A percentile compares a stretch with the other conserved stretches of the same genome.
Evolutionary conservation across 2,888 invertebrate species (phyloP).

Genomic region (Alcis repandata): DNA sequence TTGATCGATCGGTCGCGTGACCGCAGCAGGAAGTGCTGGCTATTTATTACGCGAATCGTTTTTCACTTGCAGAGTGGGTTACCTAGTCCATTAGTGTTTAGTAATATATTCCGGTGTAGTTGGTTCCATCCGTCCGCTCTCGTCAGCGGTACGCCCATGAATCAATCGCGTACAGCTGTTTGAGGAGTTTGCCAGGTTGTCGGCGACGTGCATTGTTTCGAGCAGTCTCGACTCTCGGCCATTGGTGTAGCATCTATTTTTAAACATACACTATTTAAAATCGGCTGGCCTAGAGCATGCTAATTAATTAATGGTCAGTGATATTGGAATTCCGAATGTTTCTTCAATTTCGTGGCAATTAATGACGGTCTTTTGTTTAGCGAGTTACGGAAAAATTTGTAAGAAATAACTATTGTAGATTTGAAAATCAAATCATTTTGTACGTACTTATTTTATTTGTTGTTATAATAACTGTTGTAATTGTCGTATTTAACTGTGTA

Average conservation of each 20-base stretch:
- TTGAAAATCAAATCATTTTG: no score
- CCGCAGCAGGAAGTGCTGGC: slow-evolving; percentile 47
- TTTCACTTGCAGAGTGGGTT: slow-evolving; percentile 45
- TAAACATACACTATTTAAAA: slow-evolving; percentile 59
- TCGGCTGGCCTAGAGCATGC: slow-evolving; percentile 64
- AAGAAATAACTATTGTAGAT: no score
- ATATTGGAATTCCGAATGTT: slow-evolving; percentile 39
- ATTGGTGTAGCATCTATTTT: slow-evolving; percentile 28
- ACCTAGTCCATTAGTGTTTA: slow-evolving; percentile 46
- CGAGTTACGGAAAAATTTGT: background rate
- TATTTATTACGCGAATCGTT: slow-evolving; percentile 50
- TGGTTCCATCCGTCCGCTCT: slow-evolving; percentile 36
- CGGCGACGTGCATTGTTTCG: slow-evolving; percentile 70
- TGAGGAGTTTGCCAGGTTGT: slow-evolving; percentile 52
- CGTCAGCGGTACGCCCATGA: slow-evolving; percentile 57
- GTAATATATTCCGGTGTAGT: slow-evolving; percentile 48
- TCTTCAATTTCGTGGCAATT: slow-evolving; percentile 25
- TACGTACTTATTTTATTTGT: no score
- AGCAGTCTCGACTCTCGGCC: slow-evolving; percentile 37
- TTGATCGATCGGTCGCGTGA: slow-evolving; percentile 46
- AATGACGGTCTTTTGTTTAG: background rate
- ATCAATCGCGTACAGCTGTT: slow-evolving; percentile 81
- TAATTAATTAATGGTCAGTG: slow-evolving; percentile 43
- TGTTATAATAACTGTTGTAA: no score
- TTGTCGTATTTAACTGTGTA: no score